A percentile compares a stretch with the other conserved stretches of the same genome.
These are phyloP conservation scores for Takifugu flavidus DNA, from an alignment of 2,113 vertebrate genomes.

Conservation along the genomic window DNA sequence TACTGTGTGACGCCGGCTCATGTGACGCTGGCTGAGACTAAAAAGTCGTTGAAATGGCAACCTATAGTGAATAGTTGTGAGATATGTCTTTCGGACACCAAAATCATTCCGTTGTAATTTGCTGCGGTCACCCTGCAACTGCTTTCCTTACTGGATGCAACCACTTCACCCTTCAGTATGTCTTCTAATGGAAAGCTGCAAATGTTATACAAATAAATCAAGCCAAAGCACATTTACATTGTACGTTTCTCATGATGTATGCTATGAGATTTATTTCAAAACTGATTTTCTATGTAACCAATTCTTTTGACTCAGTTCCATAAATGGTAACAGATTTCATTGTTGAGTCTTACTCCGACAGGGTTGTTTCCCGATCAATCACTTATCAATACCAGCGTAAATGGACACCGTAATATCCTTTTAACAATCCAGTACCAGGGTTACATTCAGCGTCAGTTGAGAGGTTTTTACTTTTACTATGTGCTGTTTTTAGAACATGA, in stretches of 20 bases:
- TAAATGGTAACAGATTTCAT: no score
- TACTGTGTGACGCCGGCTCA: constrained; percentile 50
- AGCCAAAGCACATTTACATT: constrained; percentile 51
- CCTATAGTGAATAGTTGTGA: constrained; percentile 63
- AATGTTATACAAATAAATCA: constrained; percentile 68
- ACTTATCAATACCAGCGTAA: no score
- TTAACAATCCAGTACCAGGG: no score
- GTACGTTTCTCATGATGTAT: constrained; percentile 41
- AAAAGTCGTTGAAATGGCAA: constrained; percentile 47
- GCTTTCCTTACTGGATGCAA: constrained; percentile 36
- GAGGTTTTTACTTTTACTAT: neutral
- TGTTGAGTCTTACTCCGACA: no score
- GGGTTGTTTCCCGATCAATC: no score
- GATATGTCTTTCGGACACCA: constrained; percentile 65
- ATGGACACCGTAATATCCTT: no score
- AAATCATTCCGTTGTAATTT: constrained; percentile 65
- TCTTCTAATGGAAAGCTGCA: constrained; percentile 65
- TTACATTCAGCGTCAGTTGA: no score
- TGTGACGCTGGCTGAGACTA: constrained; percentile 44
- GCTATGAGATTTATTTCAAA: constrained; percentile 20
- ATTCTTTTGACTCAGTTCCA: no score
- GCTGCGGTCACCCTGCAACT: constrained; percentile 30
- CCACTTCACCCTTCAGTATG: constrained; percentile 66
- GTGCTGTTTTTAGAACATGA: constrained; percentile 3
- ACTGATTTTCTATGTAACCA: neutral